Conservation (phyloP, 2,113 vertebrate genomes). For the Oryzias javanicus region DNA sequence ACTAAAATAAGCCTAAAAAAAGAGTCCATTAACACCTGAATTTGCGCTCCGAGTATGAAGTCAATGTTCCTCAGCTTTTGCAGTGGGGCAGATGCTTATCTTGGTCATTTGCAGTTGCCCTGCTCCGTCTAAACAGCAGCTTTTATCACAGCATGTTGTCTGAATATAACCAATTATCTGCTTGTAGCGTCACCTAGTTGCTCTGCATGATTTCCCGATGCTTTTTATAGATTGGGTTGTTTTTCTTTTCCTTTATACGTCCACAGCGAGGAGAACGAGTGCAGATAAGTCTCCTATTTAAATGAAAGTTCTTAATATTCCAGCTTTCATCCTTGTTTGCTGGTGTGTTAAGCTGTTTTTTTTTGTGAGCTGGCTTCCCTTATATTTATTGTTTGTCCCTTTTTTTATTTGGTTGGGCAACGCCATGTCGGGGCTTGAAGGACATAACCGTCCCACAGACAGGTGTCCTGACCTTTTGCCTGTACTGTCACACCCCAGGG, state of each 20-base stretch:
- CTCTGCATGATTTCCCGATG: constrained; percentile 4
- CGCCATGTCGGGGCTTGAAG: constrained; percentile 49
- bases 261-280: too few relatives aligned
- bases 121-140: constrained; percentile 31
- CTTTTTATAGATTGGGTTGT: background rate
- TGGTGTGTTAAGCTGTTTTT: constrained; percentile 1
- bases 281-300: too few relatives aligned
- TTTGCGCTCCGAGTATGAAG: background rate
- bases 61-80: constrained; percentile 5
- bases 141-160: constrained; percentile 51
- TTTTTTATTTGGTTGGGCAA: constrained; percentile 17
- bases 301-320: background rate
- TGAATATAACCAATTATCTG: constrained; percentile 47
- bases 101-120: constrained; percentile 22
- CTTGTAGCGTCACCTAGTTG: constrained; percentile 30
- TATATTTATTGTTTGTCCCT: background rate
- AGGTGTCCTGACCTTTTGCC: constrained; percentile 68
- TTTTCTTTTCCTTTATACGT: background rate
- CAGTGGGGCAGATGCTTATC: constrained; percentile 10
- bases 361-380: constrained; percentile 13
- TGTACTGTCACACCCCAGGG: constrained; percentile 51
- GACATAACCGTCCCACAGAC: constrained; percentile 59
- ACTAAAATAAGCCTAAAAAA: background rate
- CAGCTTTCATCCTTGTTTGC: background rate
- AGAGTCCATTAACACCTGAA: background rate